Evolutionary conservation across 1,140 invertebrate genomes (phyloP).

Genomic region (Popillia japonica): DNA sequence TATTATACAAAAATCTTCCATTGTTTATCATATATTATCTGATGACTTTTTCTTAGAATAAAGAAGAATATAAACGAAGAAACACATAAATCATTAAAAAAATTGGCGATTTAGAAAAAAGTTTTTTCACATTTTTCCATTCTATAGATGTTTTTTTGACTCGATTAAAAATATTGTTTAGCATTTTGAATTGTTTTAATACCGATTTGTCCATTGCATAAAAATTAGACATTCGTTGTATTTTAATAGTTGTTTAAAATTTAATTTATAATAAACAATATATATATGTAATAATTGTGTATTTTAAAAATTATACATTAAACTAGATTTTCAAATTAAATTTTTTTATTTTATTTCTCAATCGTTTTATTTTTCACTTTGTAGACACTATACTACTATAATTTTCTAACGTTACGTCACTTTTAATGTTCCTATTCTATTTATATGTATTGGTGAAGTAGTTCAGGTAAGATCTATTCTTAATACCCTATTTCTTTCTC

Average conservation of each 20-base stretch:
- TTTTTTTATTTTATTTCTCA: conserved; percentile 36
- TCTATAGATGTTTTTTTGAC: conserved; percentile 12
- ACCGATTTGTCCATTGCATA: conserved; percentile 53
- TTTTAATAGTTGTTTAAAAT: conserved; percentile 34
- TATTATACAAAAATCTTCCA: background rate
- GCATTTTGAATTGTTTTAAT: conserved; percentile 43
- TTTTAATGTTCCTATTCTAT: too few relatives aligned
- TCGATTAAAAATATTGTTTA: conserved; percentile 30
- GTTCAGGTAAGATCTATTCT: too few relatives aligned
- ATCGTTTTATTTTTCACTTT: background rate
- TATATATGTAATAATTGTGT: conserved; percentile 50
- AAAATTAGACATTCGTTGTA: conserved; percentile 51
- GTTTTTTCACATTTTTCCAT: background rate
- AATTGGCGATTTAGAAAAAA: background rate
- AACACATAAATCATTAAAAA: too few relatives aligned
- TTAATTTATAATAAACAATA: conserved; percentile 37
- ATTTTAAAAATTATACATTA: conserved; percentile 46
- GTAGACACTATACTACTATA: too few relatives aligned
- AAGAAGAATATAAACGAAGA: too few relatives aligned
- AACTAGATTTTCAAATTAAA: conserved; percentile 47
- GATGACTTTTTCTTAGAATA: background rate
- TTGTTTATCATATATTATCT: background rate
- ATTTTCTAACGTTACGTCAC: too few relatives aligned
- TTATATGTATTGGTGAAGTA: too few relatives aligned
- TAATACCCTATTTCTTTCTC: too few relatives aligned